Conservation (phyloP, 2,113 vertebrate species). For the Silurus glanis region DNA sequence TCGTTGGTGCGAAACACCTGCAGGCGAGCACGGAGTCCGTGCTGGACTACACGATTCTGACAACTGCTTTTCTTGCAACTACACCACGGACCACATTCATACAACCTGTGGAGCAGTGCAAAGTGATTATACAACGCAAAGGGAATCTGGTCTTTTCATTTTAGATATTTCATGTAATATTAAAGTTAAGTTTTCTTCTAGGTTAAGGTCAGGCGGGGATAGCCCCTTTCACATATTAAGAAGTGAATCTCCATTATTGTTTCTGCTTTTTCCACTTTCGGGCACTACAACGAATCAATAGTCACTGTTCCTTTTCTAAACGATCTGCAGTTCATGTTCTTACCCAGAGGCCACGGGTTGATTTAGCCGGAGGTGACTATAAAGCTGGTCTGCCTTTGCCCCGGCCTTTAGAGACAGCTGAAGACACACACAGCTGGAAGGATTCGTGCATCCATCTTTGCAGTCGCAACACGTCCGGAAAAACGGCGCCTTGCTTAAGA, state of each 20-base stretch:
- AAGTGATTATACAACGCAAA: conserved; percentile 32
- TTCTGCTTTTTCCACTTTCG: not conserved
- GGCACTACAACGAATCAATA: not conserved
- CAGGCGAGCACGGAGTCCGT: conserved; percentile 84
- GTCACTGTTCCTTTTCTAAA: not conserved
- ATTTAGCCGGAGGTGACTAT: conserved; percentile 79
- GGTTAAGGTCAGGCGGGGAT: too few relatives aligned
- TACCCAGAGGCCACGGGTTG: conserved; percentile 78
- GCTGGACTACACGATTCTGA: conserved; percentile 90
- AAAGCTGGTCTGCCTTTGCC: conserved; percentile 60
- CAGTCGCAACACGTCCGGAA: conserved; percentile 86
- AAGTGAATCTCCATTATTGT: not conserved
- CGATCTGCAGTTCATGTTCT: conserved; percentile 49
- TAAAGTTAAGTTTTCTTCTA: too few relatives aligned
- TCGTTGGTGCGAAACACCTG: conserved; percentile 84
- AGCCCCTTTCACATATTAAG: not conserved
- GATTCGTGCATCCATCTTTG: conserved; percentile 80
- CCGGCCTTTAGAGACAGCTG: conserved; percentile 70
- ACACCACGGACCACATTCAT: conserved; percentile 88
- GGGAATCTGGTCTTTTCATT: too few relatives aligned
- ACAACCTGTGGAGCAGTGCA: conserved; percentile 75
- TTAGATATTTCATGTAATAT: too few relatives aligned
- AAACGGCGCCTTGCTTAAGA: conserved; percentile 71
- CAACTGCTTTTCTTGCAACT: conserved; percentile 81
- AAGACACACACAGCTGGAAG: conserved; percentile 78